Conservation (phyloP, 2,113 vertebrate genomes). For the Mormyrus iriodes region DNA sequence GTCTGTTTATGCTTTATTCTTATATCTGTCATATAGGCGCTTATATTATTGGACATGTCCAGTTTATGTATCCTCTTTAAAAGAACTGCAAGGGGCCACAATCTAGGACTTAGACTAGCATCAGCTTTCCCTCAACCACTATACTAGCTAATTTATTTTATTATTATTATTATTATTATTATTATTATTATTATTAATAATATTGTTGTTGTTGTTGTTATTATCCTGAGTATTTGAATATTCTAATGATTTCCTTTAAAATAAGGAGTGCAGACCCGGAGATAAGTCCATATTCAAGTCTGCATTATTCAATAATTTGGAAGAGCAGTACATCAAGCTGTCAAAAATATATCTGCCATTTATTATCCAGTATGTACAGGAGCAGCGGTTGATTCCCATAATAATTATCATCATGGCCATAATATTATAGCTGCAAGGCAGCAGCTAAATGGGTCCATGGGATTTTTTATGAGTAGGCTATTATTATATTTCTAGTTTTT, state of each 20-base stretch:
- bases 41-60: background rate
- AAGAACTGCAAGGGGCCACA: background rate
- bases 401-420: background rate
- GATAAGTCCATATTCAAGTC: background rate
- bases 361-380: background rate
- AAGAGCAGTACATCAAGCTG: conserved; percentile 1
- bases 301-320: background rate
- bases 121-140: background rate
- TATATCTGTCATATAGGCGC: background rate
- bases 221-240: background rate
- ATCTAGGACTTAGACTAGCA: background rate
- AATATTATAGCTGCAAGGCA: background rate
- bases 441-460: background rate
- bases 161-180: background rate
- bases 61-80: background rate
- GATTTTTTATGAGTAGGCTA: background rate
- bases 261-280: background rate
- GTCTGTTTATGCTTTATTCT: background rate
- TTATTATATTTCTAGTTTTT: background rate
- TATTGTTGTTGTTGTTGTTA: background rate
- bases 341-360: background rate
- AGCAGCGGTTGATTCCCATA: background rate
- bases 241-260: background rate
- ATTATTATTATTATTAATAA: background rate
- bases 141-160: background rate